phyloP scores from a whole-genome alignment of 2,888 invertebrate genomes.

The Dicyrtomina minuta region DNA sequence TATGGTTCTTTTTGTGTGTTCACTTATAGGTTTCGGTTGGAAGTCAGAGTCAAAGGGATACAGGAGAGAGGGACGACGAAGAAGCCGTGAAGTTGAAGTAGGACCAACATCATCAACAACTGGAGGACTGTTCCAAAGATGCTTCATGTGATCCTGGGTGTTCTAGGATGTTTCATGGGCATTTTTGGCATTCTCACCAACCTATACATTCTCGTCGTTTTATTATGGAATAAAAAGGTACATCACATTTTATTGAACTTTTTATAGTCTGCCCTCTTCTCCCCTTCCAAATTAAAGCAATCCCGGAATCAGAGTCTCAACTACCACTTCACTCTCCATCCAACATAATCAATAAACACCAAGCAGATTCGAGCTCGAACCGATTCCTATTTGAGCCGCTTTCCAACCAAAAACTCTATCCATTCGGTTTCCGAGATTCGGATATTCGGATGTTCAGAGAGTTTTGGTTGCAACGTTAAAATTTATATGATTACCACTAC shows the following conservation, averaged over 20 bases:
- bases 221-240: slow-evolving; percentile 72
- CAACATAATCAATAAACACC: too few species aligned
- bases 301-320: background rate
- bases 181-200: slow-evolving; percentile 70
- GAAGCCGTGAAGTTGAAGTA: background rate
- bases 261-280: background rate
- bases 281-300: background rate
- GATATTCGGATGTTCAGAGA: too few species aligned
- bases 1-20: background rate
- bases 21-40: slow-evolving; percentile 13
- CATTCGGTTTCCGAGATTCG: too few species aligned
- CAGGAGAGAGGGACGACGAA: slow-evolving; percentile 5
- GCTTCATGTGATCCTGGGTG: slow-evolving; percentile 47
- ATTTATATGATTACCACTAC: too few species aligned
- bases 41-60: slow-evolving; percentile 22
- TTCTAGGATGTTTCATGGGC: slow-evolving; percentile 49
- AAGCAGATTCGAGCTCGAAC: too few species aligned
- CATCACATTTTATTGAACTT: slow-evolving; percentile 1
- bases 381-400: too few species aligned
- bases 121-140: slow-evolving; percentile 32
- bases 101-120: slow-evolving; percentile 4
- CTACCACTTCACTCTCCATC: too few species aligned
- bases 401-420: too few species aligned
- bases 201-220: slow-evolving; percentile 71
- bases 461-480: too few species aligned